Conservation (phyloP, 2,113 vertebrate genomes). For the Terrapene triunguis region DNA sequence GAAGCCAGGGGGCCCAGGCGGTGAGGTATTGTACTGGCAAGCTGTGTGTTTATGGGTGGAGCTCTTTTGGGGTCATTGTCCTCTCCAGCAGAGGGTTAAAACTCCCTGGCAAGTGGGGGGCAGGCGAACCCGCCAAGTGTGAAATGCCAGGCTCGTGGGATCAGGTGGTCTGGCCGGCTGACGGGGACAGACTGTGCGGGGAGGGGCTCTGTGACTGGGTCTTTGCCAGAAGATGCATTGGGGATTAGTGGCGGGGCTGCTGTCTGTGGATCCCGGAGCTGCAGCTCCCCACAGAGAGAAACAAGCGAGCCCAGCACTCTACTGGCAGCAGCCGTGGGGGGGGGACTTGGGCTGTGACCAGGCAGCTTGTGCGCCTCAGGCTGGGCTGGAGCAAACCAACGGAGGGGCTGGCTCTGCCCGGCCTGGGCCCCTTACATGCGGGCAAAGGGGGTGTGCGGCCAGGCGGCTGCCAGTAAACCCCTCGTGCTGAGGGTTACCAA, state of each 20-base stretch:
- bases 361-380: no score
- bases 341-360: background rate
- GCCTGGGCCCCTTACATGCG: background rate
- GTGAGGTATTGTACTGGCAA: background rate
- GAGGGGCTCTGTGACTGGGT: background rate
- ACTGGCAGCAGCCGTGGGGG: no score
- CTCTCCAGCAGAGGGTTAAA: fast-evolving
- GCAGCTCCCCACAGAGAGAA: background rate
- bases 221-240: background rate
- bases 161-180: background rate
- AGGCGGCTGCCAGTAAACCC: background rate
- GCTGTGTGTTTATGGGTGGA: background rate
- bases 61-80: fast-evolving
- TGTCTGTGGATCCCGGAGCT: background rate
- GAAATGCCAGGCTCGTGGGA: background rate
- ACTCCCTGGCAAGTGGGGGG: fast-evolving
- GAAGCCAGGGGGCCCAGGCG: background rate
- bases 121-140: background rate
- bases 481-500: background rate
- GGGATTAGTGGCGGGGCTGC: constrained; percentile 26
- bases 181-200: constrained; percentile 66
- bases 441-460: background rate
- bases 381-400: background rate
- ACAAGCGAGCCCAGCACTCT: background rate
- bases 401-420: background rate